Percentiles rank a stretch among this genome's conserved stretches.
phyloP scores from a whole-genome alignment of 2,888 invertebrate genomes.

The Entomobrya multifasciata region DNA sequence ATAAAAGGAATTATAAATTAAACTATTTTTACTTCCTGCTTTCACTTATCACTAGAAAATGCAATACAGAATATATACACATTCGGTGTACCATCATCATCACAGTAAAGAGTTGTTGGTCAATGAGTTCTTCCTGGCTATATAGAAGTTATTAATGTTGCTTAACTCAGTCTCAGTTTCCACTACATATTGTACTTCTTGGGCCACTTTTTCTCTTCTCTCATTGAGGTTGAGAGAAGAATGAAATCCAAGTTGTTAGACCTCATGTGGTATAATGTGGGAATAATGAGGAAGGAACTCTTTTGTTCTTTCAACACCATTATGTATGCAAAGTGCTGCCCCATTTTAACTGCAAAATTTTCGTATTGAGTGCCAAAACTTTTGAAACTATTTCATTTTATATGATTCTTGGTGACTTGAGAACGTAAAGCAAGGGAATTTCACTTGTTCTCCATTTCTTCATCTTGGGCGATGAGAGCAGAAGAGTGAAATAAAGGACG shows the following conservation, averaged over 20 bases:
- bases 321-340: conserved; percentile 73
- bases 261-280: conserved; percentile 62
- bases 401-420: conserved; percentile 69
- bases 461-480: not conserved
- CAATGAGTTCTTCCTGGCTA: not conserved
- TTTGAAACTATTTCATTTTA: conserved; percentile 74
- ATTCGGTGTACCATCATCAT: not conserved
- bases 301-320: conserved; percentile 71
- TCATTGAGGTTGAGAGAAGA: not conserved
- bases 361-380: conserved; percentile 73
- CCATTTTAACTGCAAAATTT: conserved; percentile 73
- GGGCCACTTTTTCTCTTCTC: not conserved
- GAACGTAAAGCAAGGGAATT: conserved; percentile 37
- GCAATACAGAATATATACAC: not conserved
- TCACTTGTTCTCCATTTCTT: not conserved
- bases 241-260: conserved; percentile 11
- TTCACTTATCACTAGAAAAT: too few relatives aligned
- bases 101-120: not conserved
- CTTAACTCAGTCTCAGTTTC: too few relatives aligned
- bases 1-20: too few relatives aligned
- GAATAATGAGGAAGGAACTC: conserved; percentile 71
- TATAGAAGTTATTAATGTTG: conserved; percentile 4
- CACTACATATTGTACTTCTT: too few relatives aligned
- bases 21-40: too few relatives aligned
- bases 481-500: not conserved